Base-by-base conservation (phyloP, 2,797 vertebrate species). In the Gymnopithys bicolor region DNA sequence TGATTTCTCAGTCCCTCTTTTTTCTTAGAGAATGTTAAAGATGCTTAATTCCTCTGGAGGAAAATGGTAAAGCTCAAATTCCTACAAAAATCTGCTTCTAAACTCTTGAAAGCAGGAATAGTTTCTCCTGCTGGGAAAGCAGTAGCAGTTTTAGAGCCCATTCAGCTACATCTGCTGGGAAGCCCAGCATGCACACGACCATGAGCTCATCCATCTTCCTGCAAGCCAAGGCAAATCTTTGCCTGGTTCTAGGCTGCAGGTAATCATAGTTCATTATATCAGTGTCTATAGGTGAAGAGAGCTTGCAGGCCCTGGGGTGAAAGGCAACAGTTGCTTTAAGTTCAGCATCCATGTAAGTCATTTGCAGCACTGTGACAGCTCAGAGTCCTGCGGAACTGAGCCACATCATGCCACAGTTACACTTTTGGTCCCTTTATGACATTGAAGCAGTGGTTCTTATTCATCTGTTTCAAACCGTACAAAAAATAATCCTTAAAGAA, bases 151-250 rank as follows among this genome's bases (percentile, higher is more conserved):
- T 79, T 32, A 58, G 46, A 87, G 28, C 5, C 49, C 21, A 0
- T 37, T 35, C 55, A 66, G 14, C 35, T 37, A 3, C 4, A 7
- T 45, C 56, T 73, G 41, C 75, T 84, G 89, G 64, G 63, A 90
- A 51, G 13, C 16, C 32, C 67, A 76, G 35, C 25, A 9, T 5
- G 12, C 1, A 3, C 28, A 28, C 0, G 0, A 15, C 33, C 64
- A 19, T 5, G 24, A 85, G 39, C 30, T 62, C 68, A n/a, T 28
- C 52, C 13, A 5, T 67, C 46, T 37, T 80, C 60, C 66, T 76
- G n/a, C 4, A 13, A 84, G 48, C 21, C 45, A 73, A 64, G 48
- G 59, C 3, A 3, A 15, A 59, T 21, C 45, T 43, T 69, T 2
- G 0, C 7, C 35, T 86, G 21, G 45, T 58, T 33, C 48, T 4